These are phyloP conservation scores for Acronicta alni DNA, from an alignment of 2,888 invertebrate genomes.

Conservation along the genomic window DNA sequence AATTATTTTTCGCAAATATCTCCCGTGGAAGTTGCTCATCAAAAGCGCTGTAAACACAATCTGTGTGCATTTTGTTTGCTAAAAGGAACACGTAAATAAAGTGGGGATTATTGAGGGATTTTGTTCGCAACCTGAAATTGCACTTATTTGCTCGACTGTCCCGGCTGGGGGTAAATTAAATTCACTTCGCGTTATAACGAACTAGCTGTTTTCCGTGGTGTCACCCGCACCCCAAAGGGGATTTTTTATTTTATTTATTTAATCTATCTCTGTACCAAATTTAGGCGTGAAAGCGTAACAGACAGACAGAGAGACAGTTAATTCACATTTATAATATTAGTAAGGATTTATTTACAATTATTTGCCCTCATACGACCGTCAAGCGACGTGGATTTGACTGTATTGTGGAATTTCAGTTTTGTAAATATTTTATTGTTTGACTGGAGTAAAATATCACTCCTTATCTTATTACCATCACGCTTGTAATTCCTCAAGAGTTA, in stretches of 20 bases:
- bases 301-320: too few species aligned
- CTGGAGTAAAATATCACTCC: neutral
- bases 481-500: too few species aligned
- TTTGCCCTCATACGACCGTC: conserved; percentile 26
- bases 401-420: conserved; percentile 18
- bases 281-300: too few species aligned
- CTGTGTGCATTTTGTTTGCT: conserved; percentile 40
- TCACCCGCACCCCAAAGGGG: too few species aligned
- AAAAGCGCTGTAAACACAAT: conserved; percentile 40
- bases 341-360: conserved; percentile 46
- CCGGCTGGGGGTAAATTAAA: conserved; percentile 43
- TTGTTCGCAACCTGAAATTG: conserved; percentile 57
- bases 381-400: conserved; percentile 13
- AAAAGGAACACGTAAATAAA: conserved; percentile 55
- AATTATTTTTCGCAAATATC: conserved; percentile 24
- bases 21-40: conserved; percentile 23
- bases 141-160: conserved; percentile 54
- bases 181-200: conserved; percentile 41
- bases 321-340: too few species aligned
- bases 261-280: too few species aligned
- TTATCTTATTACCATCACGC: too few species aligned
- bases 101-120: conserved; percentile 61
- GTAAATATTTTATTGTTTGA: conserved; percentile 13
- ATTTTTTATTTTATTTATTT: too few species aligned
- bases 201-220: too few species aligned